Conservation (phyloP, 2,797 vertebrate species). For the Coilia nasus region DNA sequence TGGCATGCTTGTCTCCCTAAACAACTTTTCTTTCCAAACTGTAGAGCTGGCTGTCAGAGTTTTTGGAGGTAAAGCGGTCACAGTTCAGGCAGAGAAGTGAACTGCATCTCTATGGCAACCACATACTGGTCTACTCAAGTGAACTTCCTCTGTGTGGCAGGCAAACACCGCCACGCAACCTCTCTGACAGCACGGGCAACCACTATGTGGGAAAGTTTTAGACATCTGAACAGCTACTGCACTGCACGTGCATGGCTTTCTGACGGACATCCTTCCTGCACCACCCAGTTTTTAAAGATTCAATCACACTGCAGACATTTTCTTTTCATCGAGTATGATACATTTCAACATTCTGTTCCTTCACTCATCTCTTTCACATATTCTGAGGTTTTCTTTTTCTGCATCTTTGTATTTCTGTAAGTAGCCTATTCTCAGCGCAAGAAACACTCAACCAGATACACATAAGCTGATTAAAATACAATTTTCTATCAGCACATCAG, state of each 20-base stretch:
- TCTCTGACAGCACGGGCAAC: neutral
- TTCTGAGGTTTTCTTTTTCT: neutral
- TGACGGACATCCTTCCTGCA: neutral
- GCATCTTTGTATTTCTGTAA: neutral
- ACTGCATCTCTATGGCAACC: neutral
- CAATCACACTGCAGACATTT: neutral
- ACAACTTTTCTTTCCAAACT: neutral
- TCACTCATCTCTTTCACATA: neutral
- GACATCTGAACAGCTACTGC: neutral
- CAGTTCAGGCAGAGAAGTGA: neutral
- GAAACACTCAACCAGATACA: neutral
- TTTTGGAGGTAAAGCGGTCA: neutral
- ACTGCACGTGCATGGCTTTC: neutral
- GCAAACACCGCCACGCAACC: neutral
- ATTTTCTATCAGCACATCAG: conserved; percentile 10
- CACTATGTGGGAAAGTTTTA: neutral
- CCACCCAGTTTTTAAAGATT: neutral
- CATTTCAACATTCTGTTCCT: neutral
- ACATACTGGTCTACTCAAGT: neutral
- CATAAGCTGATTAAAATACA: neutral
- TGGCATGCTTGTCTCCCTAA: neutral
- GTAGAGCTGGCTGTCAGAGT: neutral
- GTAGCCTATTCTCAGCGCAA: neutral
- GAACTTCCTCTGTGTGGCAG: neutral
- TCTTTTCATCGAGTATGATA: neutral